Percentiles rank a stretch among this genome's conserved stretches.
Conservation (phyloP, 2,113 vertebrate genomes). For the Pelecanoides urinatrix region DNA sequence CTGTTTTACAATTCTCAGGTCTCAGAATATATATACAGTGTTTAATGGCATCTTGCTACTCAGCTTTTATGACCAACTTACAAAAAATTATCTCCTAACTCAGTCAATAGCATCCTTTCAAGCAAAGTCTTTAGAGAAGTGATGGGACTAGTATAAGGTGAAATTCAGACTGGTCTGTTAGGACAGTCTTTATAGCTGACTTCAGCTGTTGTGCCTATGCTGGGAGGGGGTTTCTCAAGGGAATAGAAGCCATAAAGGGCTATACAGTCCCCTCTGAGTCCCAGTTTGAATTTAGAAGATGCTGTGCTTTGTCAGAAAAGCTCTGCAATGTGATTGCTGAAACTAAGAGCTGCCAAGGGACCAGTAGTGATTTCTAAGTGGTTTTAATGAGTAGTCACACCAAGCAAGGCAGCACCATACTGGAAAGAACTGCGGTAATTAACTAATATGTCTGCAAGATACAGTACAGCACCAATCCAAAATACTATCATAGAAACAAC, state of each 20-base stretch:
- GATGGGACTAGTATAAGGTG: background rate
- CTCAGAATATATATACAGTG: rapidly evolving
- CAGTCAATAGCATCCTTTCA: background rate
- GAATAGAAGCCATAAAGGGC: background rate
- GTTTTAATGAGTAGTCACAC: background rate
- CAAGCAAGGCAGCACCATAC: background rate
- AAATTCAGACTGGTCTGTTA: background rate
- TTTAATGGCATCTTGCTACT: background rate
- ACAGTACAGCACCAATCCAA: background rate
- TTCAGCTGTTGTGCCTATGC: background rate
- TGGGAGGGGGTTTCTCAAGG: background rate
- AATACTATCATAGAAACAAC: background rate
- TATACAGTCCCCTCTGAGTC: background rate
- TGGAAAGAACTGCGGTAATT: background rate
- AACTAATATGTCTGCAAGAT: background rate
- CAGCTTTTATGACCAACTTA: background rate
- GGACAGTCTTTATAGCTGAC: background rate
- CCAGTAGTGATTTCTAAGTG: background rate
- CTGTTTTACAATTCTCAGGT: background rate
- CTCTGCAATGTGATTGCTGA: background rate
- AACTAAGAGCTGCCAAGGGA: background rate
- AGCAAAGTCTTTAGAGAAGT: background rate
- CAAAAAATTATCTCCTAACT: background rate
- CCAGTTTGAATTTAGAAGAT: background rate
- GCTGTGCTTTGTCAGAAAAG: background rate